Conservation (phyloP, 1,140 invertebrate genomes). For the Cyphomyrmex costatus region DNA sequence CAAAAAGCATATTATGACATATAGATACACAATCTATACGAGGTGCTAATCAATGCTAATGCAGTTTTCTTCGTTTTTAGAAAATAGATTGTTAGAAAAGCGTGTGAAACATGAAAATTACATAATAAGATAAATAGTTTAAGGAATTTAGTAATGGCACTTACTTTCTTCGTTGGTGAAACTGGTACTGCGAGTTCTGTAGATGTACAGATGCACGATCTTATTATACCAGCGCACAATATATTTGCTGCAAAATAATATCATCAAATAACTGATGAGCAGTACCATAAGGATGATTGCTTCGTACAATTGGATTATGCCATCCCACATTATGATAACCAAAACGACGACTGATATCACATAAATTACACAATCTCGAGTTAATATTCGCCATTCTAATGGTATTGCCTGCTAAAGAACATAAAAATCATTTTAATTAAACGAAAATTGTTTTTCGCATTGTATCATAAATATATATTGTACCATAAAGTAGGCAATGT, state of each 20-base stretch:
- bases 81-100: neutral
- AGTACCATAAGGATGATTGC: conserved; percentile 90
- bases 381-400: conserved; percentile 94
- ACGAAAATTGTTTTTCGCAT: neutral
- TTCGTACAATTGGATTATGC: conserved; percentile 93
- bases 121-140: neutral
- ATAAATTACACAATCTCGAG: conserved; percentile 94
- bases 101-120: neutral
- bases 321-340: conserved; percentile 93
- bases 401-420: conserved; percentile 90
- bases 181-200: conserved; percentile 9
- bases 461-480: neutral
- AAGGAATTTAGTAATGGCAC: conserved; percentile 37
- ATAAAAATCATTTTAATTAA: conserved; percentile 10
- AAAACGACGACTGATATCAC: conserved; percentile 92
- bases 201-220: conserved; percentile 45
- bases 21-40: neutral
- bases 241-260: conserved; percentile 87
- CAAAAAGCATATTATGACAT: neutral
- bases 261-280: conserved; percentile 90
- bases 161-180: conserved; percentile 61
- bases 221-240: conserved; percentile 65
- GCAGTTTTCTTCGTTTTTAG: neutral
- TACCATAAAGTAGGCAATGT: neutral
- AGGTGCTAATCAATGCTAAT: neutral